Conservation (phyloP, 2,888 invertebrate species). For the Luperina nickerlii region DNA sequence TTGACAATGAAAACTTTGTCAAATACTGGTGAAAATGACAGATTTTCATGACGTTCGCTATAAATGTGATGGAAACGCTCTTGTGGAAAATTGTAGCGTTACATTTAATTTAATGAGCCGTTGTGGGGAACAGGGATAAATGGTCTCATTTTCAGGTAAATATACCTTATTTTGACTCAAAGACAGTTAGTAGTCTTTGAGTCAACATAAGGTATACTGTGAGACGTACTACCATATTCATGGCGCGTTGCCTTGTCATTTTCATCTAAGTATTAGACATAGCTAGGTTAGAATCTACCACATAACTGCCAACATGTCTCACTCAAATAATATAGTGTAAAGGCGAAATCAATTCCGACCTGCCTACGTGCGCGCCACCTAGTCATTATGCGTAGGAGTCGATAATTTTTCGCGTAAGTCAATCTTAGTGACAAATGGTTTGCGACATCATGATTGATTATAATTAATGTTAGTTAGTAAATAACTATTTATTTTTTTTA, state of each 20-base stretch:
- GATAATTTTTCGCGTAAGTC: constrained; percentile 49
- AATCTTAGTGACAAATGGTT: constrained; percentile 38
- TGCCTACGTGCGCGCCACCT: constrained; percentile 47
- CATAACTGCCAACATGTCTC: constrained; percentile 20
- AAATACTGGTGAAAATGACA: too few species aligned
- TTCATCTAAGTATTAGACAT: constrained; percentile 30
- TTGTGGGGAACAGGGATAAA: too few species aligned
- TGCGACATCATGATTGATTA: constrained; percentile 39
- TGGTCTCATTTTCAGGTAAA: too few species aligned
- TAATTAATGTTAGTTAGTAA: constrained; percentile 29
- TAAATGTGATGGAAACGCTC: too few species aligned
- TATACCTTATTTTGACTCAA: not conserved
- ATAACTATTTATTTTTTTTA: too few species aligned
- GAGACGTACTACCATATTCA: not conserved
- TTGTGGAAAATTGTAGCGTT: too few species aligned
- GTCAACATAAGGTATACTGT: too few species aligned
- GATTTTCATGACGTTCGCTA: too few species aligned
- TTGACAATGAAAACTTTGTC: too few species aligned
- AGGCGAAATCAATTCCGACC: constrained; percentile 47
- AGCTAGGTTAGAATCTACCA: not conserved
- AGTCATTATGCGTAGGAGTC: constrained; percentile 46
- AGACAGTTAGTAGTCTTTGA: too few species aligned
- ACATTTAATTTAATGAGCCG: too few species aligned
- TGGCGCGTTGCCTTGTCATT: not conserved
- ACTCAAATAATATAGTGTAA: constrained; percentile 19